A percentile compares a stretch with the other conserved stretches of the same genome.
Evolutionary conservation across 2,888 invertebrate species (phyloP).

Genomic region (Thelaira solivaga): DNA sequence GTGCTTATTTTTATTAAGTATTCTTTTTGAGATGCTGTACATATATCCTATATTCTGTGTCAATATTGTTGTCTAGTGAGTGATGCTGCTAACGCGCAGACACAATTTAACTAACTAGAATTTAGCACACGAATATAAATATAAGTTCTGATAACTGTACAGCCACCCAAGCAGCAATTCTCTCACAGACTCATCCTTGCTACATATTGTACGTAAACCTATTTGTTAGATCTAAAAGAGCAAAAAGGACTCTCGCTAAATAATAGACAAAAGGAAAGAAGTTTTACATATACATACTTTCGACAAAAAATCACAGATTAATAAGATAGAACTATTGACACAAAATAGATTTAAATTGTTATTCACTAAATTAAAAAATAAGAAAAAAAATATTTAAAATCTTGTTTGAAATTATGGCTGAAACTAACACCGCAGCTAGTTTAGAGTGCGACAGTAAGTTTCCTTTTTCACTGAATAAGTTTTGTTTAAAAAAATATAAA

Average conservation of each 20-base stretch:
- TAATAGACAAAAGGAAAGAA: slow-evolving; percentile 21
- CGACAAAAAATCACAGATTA: slow-evolving; percentile 38
- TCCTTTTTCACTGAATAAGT: background rate
- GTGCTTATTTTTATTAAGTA: background rate
- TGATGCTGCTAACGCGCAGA: slow-evolving; percentile 63
- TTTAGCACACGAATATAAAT: slow-evolving; percentile 46
- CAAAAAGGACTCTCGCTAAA: slow-evolving; percentile 59
- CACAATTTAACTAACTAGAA: slow-evolving; percentile 60
- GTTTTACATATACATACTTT: slow-evolving; percentile 50
- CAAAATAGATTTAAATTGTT: slow-evolving; percentile 42
- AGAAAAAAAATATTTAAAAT: background rate
- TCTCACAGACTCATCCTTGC: slow-evolving; percentile 40
- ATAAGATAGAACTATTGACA: slow-evolving; percentile 51
- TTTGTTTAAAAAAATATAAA: too few relatives aligned
- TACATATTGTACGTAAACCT: background rate
- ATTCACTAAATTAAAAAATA: slow-evolving; percentile 5
- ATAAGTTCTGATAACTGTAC: slow-evolving; percentile 5
- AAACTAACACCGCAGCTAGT: slow-evolving; percentile 19
- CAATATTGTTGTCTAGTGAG: slow-evolving; percentile 49
- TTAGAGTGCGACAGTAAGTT: slow-evolving; percentile 58
- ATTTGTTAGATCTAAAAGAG: slow-evolving; percentile 59
- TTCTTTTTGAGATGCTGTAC: slow-evolving; percentile 36
- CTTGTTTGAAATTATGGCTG: slow-evolving; percentile 20
- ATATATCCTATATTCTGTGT: slow-evolving; percentile 6
- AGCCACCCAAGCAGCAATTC: slow-evolving; percentile 36